A percentile compares a stretch with the other conserved stretches of the same genome.
phyloP scores from a whole-genome alignment of 2,797 vertebrate species.

The Gephyroberyx darwinii region DNA sequence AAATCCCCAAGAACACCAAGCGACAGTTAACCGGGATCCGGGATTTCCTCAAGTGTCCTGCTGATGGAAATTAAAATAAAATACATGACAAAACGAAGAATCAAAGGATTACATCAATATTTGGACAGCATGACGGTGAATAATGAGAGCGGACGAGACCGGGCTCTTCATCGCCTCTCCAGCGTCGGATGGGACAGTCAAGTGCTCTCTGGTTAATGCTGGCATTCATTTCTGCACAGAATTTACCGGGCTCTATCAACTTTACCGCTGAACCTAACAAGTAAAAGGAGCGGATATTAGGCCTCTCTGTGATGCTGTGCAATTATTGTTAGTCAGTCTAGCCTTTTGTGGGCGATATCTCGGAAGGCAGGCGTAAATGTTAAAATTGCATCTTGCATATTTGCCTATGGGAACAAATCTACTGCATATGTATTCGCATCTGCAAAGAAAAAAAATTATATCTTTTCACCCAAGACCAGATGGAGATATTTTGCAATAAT shows the following conservation, averaged over 20 bases:
- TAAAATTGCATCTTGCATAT: too few species aligned
- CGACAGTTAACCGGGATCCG: slow-evolving; percentile 75
- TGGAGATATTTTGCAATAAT: too few species aligned
- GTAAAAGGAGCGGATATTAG: too few species aligned
- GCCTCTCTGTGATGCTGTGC: too few species aligned
- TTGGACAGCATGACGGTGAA: slow-evolving; percentile 87
- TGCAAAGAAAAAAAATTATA: too few species aligned
- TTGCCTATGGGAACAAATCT: too few species aligned
- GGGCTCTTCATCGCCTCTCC: slow-evolving; percentile 78
- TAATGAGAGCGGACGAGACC: slow-evolving; percentile 81
- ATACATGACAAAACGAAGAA: slow-evolving; percentile 80
- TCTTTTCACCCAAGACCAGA: too few species aligned
- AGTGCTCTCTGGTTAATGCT: background rate
- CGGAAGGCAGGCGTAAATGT: too few species aligned
- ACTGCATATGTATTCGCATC: too few species aligned
- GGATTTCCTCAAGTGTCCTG: slow-evolving; percentile 81
- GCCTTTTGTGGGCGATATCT: too few species aligned
- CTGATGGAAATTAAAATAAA: slow-evolving; percentile 78
- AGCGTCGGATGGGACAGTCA: slow-evolving; percentile 80
- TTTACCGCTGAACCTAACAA: too few species aligned
- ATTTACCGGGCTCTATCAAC: background rate
- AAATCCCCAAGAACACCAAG: slow-evolving; percentile 72
- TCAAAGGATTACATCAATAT: slow-evolving; percentile 88
- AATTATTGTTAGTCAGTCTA: too few species aligned
- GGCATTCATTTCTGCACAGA: background rate